Percentiles rank a stretch among this genome's conserved stretches.
Conservation (phyloP, 2,888 invertebrate genomes). For the Drosophila paracracens region DNA sequence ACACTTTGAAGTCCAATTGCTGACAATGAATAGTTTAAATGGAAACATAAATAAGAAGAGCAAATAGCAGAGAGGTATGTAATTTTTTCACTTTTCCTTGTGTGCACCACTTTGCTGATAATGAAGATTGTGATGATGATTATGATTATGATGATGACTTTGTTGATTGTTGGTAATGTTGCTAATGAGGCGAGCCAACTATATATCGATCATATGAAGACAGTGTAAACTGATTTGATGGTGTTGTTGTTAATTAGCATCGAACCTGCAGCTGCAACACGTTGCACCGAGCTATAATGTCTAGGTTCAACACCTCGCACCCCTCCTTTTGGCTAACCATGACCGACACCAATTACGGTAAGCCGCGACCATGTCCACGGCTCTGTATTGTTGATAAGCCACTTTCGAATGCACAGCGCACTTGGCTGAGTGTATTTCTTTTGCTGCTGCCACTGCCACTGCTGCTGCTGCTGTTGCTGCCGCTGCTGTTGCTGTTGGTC, state of each 20-base stretch:
- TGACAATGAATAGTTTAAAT: slow-evolving; percentile 73
- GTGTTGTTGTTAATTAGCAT: slow-evolving; percentile 71
- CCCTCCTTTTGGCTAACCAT: slow-evolving; percentile 42
- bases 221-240: slow-evolving; percentile 39
- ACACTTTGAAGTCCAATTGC: slow-evolving; percentile 51
- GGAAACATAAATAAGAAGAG: slow-evolving; percentile 43
- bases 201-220: slow-evolving; percentile 62
- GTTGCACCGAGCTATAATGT: slow-evolving; percentile 32
- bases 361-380: slow-evolving; percentile 68
- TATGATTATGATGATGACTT: slow-evolving; percentile 16
- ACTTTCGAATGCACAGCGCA: slow-evolving; percentile 52
- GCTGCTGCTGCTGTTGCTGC: not conserved
- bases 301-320: slow-evolving; percentile 18
- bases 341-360: slow-evolving; percentile 65
- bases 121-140: slow-evolving; percentile 25
- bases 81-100: slow-evolving; percentile 64
- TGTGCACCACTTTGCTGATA: slow-evolving; percentile 9
- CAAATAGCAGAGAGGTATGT: not conserved
- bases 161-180: slow-evolving; percentile 40
- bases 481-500: slow-evolving; percentile 33
- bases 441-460: slow-evolving; percentile 11
- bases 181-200: slow-evolving; percentile 66
- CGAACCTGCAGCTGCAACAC: slow-evolving; percentile 58
- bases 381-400: slow-evolving; percentile 72
- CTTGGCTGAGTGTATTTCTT: slow-evolving; percentile 45